Conservation (phyloP, 2,113 vertebrate species). For the Rhinopomastus cyanomelas region DNA sequence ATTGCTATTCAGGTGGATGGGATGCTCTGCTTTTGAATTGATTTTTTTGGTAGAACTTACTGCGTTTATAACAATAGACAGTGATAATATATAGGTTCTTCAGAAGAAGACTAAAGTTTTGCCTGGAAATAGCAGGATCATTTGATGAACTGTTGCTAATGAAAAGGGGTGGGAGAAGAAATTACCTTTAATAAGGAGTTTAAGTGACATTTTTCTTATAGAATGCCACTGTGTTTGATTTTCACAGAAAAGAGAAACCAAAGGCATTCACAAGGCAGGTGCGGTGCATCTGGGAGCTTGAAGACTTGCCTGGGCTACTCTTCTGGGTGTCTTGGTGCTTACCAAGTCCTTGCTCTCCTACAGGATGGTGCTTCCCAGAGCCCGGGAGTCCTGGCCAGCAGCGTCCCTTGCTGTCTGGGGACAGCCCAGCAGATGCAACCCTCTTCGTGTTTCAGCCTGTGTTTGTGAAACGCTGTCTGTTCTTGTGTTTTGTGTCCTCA, state of each 20-base stretch:
- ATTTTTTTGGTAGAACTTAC: not conserved
- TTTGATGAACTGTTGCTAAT: slow-evolving; percentile 47
- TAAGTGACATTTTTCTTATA: slow-evolving; percentile 40
- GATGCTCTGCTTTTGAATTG: not conserved
- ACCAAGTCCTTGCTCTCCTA: not conserved
- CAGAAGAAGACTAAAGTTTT: not conserved
- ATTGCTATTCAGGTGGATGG: not conserved
- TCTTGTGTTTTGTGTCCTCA: not conserved
- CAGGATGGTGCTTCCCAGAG: fast-evolving
- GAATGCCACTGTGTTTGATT: not conserved
- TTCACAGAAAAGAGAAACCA: not conserved
- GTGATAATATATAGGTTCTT: slow-evolving; percentile 1
- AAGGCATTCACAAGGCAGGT: not conserved
- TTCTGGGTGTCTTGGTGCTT: fast-evolving
- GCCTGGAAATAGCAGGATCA: slow-evolving; percentile 17
- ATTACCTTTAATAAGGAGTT: slow-evolving; percentile 60
- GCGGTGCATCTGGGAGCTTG: not conserved
- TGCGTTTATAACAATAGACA: not conserved
- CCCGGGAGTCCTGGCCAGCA: not conserved
- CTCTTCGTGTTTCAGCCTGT: not conserved
- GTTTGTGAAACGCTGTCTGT: not conserved
- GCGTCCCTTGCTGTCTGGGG: fast-evolving
- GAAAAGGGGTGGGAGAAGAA: slow-evolving; percentile 50
- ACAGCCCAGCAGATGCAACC: not conserved
- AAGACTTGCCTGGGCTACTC: not conserved